Percentiles rank a stretch among this genome's conserved stretches.
Conservation (phyloP, 2,888 invertebrate species). For the Formica aserva region DNA sequence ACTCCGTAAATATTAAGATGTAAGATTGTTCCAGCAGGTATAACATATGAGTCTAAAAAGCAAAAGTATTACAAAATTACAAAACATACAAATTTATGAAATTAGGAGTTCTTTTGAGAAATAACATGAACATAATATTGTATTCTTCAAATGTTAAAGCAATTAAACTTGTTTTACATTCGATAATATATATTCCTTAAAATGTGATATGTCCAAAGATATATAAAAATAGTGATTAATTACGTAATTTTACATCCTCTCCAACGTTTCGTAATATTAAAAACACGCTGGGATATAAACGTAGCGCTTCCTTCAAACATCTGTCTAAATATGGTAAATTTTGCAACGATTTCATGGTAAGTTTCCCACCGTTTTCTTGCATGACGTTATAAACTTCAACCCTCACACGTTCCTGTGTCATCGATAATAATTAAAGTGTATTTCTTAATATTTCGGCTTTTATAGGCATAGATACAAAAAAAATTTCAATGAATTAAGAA, state of each 20-base stretch:
- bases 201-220: neutral
- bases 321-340: neutral
- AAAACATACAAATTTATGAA: neutral
- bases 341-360: neutral
- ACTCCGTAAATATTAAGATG: slow-evolving; percentile 77
- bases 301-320: neutral
- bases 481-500: neutral
- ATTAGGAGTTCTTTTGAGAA: neutral
- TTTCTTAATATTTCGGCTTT: neutral
- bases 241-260: neutral
- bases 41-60: slow-evolving; percentile 85
- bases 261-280: neutral
- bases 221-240: neutral
- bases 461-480: neutral
- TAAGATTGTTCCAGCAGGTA: slow-evolving; percentile 87
- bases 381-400: neutral
- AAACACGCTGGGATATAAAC: neutral
- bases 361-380: neutral
- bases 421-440: neutral
- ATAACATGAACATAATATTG: neutral
- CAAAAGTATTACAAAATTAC: neutral
- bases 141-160: neutral
- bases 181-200: too few relatives aligned
- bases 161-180: neutral
- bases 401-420: neutral